phyloP scores from a whole-genome alignment of 35 echinoderm and acorn worm genomes.

The Apostichopus parvimensis region DNA sequence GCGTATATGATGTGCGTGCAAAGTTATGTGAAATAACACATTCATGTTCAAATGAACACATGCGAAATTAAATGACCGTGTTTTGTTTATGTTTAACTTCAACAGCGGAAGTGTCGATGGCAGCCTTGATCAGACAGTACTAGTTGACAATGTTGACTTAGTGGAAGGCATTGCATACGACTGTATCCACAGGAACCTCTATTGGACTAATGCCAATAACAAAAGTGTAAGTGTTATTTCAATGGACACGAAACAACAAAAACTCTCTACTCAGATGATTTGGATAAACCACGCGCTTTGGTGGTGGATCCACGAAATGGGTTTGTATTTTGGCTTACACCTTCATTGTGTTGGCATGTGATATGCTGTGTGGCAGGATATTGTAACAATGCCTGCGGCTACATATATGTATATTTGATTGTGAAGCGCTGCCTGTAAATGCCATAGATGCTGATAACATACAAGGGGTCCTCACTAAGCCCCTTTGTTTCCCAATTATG shows the following conservation, averaged over 20 bases:
- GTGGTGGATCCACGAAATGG: slow-evolving; percentile 67
- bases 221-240: slow-evolving; percentile 78
- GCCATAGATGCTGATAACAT: slow-evolving; percentile 73
- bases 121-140: background rate
- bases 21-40: too few species aligned
- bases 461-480: slow-evolving; percentile 54
- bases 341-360: too few species aligned
- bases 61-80: too few species aligned
- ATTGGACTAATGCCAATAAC: slow-evolving; percentile 85
- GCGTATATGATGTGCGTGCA: too few species aligned
- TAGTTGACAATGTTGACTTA: slow-evolving; percentile 27
- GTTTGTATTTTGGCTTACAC: slow-evolving; percentile 29
- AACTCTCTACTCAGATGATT: slow-evolving; percentile 61
- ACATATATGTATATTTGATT: slow-evolving; percentile 36
- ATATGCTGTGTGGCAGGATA: too few species aligned
- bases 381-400: too few species aligned
- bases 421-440: slow-evolving; percentile 65
- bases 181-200: slow-evolving; percentile 84
- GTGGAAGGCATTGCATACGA: slow-evolving; percentile 90
- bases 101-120: slow-evolving; percentile 1
- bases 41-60: too few species aligned
- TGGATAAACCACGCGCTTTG: slow-evolving; percentile 90
- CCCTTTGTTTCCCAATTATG: too few species aligned
- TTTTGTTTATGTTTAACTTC: too few species aligned
- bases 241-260: slow-evolving; percentile 56